phyloP scores from a whole-genome alignment of 2,888 invertebrate species.

The Agonopterix heracliana region DNA sequence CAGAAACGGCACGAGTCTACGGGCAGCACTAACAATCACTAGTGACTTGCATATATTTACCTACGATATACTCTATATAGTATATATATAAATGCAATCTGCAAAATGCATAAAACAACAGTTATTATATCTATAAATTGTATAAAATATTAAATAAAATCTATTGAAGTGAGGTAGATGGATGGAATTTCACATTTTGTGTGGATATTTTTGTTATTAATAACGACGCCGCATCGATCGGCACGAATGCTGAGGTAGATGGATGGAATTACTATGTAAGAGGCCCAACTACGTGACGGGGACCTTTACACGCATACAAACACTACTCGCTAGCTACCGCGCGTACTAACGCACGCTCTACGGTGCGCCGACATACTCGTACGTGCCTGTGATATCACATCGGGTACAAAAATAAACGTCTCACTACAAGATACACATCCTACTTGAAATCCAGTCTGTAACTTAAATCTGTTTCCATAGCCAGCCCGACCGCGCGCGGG shows the following conservation, averaged over 20 bases:
- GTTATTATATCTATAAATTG: conserved; percentile 75
- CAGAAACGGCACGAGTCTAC: conserved; percentile 38
- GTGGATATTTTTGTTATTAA: conserved; percentile 58
- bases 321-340: conserved; percentile 60
- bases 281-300: conserved; percentile 35
- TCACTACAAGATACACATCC: no score
- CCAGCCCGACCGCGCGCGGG: neutral
- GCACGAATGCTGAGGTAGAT: conserved; percentile 75
- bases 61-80: conserved; percentile 74
- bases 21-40: conserved; percentile 66
- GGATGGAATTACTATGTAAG: conserved; percentile 76
- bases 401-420: neutral
- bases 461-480: neutral
- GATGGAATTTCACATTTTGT: conserved; percentile 80
- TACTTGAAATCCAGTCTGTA: no score
- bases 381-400: conserved; percentile 28
- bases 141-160: conserved; percentile 78
- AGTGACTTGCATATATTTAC: conserved; percentile 70
- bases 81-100: conserved; percentile 74
- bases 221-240: conserved; percentile 69
- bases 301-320: conserved; percentile 52
- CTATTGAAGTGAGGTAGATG: conserved; percentile 83
- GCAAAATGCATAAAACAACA: conserved; percentile 76
- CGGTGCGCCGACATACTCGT: conserved; percentile 31
- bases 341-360: conserved; percentile 51